Base-by-base conservation (phyloP, 2,113 vertebrate genomes). In the Theropithecus gelada region DNA sequence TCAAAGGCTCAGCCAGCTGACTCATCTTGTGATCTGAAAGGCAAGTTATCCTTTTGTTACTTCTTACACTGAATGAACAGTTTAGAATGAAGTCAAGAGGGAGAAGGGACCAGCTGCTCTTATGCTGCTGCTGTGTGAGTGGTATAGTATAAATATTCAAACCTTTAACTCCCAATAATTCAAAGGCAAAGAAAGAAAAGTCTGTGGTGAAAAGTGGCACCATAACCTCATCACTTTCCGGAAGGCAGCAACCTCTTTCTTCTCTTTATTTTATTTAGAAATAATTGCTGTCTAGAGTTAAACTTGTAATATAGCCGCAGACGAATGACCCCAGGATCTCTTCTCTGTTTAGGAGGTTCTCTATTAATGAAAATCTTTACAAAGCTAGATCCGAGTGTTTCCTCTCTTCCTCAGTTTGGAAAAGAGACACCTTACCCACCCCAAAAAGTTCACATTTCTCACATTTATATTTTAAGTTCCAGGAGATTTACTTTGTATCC, bases 261-360 rank as follows among this genome's bases (percentile, higher is more conserved):
- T 48, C 66, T 82, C 50, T 93, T 90, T 50, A 70, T 57, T 80
- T 80, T 72, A 70, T 40, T 90, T 82, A 80, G 76, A 94, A 94
- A 83, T 35, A 14, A 79, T 94, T 35, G 27, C 64, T 61, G 76
- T 50, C 40, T 22, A 80, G 70, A 25, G 76, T 48, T 73, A 68
- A 83, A 50, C 9, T 7, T 94, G 16, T 43, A 75, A 50, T 59
- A 59, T 22, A 72, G 50, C 32, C 57, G 48, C 78, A 38, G 38
- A 32, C 11, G 43, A 81, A 73, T 48, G 20, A 6, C 14, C 27
- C 20, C 22, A 18, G 57, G 40, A 68, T 27, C 13, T 45, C 17
- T 10, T 68, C 45, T 83, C 32, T 64, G 52, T 85, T 76, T 80
- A 22, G 30, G 14, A 32, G 48, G 6, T 81, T 75, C 25, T 57